These are phyloP conservation scores for Drosophila mercatorum DNA, from an alignment of 2,888 invertebrate species.

Conservation along the genomic window DNA sequence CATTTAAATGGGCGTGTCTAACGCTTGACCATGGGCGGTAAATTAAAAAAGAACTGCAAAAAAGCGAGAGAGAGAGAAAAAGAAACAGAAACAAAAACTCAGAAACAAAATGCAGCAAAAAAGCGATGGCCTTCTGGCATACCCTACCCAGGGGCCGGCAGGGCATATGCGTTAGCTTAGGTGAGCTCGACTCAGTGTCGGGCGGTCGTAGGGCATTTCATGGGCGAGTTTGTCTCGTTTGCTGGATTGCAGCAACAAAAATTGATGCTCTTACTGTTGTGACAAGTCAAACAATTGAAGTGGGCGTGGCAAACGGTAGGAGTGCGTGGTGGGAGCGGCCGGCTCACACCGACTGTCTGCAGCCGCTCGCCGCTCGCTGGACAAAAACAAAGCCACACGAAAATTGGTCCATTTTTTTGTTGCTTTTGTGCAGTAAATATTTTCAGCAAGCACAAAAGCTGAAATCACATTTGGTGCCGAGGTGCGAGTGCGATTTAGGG, in stretches of 20 bases:
- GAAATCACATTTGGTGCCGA: conserved; percentile 46
- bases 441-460: conserved; percentile 54
- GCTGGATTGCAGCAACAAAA: conserved; percentile 8
- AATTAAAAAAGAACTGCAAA: conserved; percentile 6
- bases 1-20: conserved; percentile 46
- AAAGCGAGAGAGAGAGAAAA: background rate
- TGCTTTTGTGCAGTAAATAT: conserved; percentile 43
- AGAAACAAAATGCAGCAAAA: conserved; percentile 23
- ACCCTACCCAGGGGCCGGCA: background rate
- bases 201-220: conserved; percentile 10
- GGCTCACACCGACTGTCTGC: conserved; percentile 33
- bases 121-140: conserved; percentile 4
- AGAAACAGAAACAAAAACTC: background rate
- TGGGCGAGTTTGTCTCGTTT: background rate
- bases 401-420: conserved; percentile 29
- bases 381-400: conserved; percentile 45
- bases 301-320: conserved; percentile 45
- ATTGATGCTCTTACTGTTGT: conserved; percentile 37
- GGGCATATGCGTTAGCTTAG: background rate
- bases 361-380: conserved; percentile 31
- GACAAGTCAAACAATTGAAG: conserved; percentile 54
- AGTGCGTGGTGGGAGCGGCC: background rate
- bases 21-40: conserved; percentile 38
- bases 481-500: conserved; percentile 22
- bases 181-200: background rate